Percentiles rank a stretch among this genome's conserved stretches.
Evolutionary conservation across 2,113 vertebrate genomes (phyloP).

Genomic region (Vulpes lagopus): DNA sequence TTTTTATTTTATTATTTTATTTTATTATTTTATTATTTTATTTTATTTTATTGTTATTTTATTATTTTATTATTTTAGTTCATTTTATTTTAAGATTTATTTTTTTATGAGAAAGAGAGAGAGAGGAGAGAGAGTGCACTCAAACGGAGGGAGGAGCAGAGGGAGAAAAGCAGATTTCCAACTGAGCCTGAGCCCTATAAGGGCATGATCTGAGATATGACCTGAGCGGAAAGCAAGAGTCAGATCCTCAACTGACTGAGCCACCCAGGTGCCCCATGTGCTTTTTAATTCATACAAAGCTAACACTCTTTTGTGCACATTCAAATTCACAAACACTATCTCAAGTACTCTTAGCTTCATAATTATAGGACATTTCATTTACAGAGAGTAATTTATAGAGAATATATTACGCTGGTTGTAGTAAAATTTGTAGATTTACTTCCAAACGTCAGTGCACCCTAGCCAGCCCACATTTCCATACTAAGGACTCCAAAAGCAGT

Average conservation of each 20-base stretch:
- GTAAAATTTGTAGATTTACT: neutral
- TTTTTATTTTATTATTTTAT: neutral
- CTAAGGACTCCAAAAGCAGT: neutral
- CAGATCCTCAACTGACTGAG: neutral
- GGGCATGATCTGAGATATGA: neutral
- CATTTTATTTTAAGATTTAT: neutral
- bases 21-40: too few species aligned
- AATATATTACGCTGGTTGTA: neutral
- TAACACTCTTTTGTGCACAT: neutral
- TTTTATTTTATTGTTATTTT: neutral
- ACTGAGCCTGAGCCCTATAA: neutral
- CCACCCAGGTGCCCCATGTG: neutral
- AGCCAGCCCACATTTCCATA: neutral
- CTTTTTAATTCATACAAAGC: neutral
- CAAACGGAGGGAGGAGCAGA: neutral
- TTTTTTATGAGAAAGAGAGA: neutral
- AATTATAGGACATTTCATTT: neutral
- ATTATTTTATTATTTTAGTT: neutral
- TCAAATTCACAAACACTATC: neutral
- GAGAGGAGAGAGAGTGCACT: neutral
- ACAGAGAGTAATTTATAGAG: neutral
- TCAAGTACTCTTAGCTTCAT: neutral
- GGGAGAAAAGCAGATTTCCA: neutral
- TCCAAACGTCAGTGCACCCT: neutral
- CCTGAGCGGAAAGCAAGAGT: neutral